Evolutionary conservation across 2,888 invertebrate species (phyloP).

Genomic region (Halictus quadricinctus): DNA sequence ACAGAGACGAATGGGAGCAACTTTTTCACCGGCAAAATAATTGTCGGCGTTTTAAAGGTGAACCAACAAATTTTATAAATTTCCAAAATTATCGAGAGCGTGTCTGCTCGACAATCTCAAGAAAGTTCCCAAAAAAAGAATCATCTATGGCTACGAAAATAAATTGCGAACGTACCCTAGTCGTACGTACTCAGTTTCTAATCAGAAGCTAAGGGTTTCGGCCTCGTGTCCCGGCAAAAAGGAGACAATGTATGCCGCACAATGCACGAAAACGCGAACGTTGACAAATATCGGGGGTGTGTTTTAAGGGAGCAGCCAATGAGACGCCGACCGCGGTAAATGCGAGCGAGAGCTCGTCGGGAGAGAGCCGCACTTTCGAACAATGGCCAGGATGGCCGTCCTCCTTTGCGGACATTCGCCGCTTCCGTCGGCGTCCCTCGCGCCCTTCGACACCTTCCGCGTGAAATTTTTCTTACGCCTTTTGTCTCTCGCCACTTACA

Average conservation of each 20-base stretch:
- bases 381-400: constrained; percentile 50
- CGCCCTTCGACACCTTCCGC: constrained; percentile 22
- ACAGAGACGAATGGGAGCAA: not conserved
- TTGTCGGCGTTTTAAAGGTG: not conserved
- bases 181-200: not conserved
- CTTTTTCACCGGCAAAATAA: not conserved
- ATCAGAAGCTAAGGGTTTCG: not conserved
- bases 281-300: constrained; percentile 31
- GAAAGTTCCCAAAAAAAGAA: not conserved
- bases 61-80: not conserved
- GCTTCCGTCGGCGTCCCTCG: not conserved
- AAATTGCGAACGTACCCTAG: not conserved
- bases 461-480: constrained; percentile 20
- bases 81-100: not conserved
- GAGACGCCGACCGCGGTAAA: constrained; percentile 46
- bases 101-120: too few relatives aligned
- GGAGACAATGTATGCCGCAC: constrained; percentile 48
- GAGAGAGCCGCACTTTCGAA: constrained; percentile 37
- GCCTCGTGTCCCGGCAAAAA: not conserved
- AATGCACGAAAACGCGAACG: constrained; percentile 29
- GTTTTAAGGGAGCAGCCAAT: constrained; percentile 51
- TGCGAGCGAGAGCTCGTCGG: constrained; percentile 52
- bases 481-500: constrained; percentile 26
- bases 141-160: not conserved
- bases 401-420: constrained; percentile 20